These are phyloP conservation scores for Drosophila ustulata DNA, from an alignment of 2,888 invertebrate species.

Conservation along the genomic window DNA sequence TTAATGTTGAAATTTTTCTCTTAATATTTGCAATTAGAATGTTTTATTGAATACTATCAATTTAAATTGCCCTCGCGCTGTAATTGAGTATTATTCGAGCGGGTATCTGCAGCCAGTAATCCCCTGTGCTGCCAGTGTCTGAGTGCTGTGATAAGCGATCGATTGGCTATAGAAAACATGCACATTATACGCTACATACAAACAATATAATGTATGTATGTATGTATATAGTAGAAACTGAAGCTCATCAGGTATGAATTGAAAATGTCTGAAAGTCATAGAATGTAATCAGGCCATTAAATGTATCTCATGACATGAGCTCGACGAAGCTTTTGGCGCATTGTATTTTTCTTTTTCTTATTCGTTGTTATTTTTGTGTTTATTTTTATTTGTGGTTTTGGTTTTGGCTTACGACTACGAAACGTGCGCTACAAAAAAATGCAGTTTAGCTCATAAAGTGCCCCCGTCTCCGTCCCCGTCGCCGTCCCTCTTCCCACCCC, in stretches of 20 bases:
- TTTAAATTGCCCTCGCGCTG: constrained; percentile 2
- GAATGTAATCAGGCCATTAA: constrained; percentile 67
- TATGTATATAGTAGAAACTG: constrained; percentile 28
- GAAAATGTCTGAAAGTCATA: constrained; percentile 48
- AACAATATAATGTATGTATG: not conserved
- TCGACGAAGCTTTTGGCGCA: constrained; percentile 1
- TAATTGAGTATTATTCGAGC: constrained; percentile 1
- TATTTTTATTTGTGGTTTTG: too few species aligned
- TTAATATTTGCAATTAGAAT: too few species aligned
- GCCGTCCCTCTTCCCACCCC: not conserved
- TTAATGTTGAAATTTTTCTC: too few species aligned
- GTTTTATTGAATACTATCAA: too few species aligned
- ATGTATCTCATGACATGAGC: constrained; percentile 50
- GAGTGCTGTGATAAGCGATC: constrained; percentile 66
- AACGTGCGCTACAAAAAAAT: constrained; percentile 44
- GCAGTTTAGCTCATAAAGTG: constrained; percentile 9
- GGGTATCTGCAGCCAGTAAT: constrained; percentile 53
- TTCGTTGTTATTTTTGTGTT: not conserved
- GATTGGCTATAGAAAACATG: constrained; percentile 40
- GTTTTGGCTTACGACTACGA: constrained; percentile 45
- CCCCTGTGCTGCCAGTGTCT: constrained; percentile 42
- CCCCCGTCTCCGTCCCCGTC: too few species aligned
- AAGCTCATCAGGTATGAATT: constrained; percentile 26
- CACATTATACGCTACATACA: not conserved
- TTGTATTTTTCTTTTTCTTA: not conserved